phyloP scores from a whole-genome alignment of 2,888 invertebrate species.

The Heliconius hortense region DNA sequence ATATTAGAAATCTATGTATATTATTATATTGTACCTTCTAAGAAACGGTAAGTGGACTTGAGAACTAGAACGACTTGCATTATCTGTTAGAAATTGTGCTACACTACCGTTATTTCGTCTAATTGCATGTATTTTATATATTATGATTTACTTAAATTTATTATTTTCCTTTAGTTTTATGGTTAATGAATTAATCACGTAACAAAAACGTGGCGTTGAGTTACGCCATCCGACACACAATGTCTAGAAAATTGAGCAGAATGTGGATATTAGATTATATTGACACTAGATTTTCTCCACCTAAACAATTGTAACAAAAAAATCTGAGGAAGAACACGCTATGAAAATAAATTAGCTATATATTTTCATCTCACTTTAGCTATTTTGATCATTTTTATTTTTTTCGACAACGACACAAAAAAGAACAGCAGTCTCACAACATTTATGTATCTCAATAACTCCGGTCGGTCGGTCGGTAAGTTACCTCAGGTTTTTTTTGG shows the following conservation, averaged over 20 bases:
- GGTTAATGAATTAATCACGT: no score
- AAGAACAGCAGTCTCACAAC: background rate
- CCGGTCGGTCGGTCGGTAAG: no score
- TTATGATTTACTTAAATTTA: background rate
- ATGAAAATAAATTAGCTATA: background rate
- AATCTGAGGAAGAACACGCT: background rate
- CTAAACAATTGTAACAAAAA: no score
- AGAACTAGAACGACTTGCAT: constrained; percentile 61
- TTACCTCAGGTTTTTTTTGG: no score
- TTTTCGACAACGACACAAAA: background rate
- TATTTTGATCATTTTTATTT: background rate
- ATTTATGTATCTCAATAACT: background rate
- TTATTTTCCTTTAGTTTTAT: background rate
- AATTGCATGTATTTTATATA: constrained; percentile 16
- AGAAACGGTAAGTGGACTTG: constrained; percentile 62
- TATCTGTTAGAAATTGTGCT: constrained; percentile 32
- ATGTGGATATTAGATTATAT: no score
- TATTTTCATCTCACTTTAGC: background rate
- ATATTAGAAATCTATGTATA: background rate
- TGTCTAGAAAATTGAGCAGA: no score
- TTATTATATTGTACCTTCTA: background rate
- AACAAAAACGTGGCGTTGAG: no score
- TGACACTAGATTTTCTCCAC: no score
- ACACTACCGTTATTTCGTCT: constrained; percentile 19
- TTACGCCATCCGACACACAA: no score